phyloP scores from a whole-genome alignment of 2,113 vertebrate genomes.

The Semicossyphus pulcher region DNA sequence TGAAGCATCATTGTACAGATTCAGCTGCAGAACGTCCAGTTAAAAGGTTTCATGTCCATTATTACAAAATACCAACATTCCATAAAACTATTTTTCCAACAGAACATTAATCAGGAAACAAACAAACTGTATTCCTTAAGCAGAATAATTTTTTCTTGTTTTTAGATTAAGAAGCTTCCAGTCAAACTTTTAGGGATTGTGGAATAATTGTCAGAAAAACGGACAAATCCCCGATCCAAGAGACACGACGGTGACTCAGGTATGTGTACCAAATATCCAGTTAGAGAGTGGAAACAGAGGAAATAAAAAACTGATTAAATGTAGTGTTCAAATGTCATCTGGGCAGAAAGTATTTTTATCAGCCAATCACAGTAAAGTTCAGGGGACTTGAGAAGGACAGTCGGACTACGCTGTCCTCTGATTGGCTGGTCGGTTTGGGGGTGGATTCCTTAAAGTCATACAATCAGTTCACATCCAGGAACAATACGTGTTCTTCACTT shows the following conservation, averaged over 20 bases:
- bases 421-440: slow-evolving; percentile 21
- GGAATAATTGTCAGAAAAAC: no score
- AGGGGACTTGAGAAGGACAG: not conserved
- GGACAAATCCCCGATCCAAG: not conserved
- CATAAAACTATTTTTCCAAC: no score
- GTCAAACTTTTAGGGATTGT: not conserved
- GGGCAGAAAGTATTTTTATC: not conserved
- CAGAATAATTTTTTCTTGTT: no score
- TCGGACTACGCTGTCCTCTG: not conserved
- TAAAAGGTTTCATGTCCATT: not conserved
- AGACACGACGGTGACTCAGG: not conserved
- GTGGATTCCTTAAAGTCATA: slow-evolving; percentile 29
- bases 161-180: not conserved
- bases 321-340: not conserved
- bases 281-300: slow-evolving; percentile 7
- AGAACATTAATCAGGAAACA: no score
- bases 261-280: slow-evolving; percentile 14
- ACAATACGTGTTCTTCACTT: slow-evolving; percentile 55
- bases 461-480: slow-evolving; percentile 66
- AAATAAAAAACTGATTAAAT: not conserved
- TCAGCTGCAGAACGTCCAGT: slow-evolving; percentile 21
- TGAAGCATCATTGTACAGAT: not conserved
- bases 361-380: slow-evolving; percentile 44
- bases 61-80: not conserved
- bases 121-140: no score